These are phyloP conservation scores for Hartigia nigra DNA, from an alignment of 2,888 invertebrate genomes.

Conservation along the genomic window DNA sequence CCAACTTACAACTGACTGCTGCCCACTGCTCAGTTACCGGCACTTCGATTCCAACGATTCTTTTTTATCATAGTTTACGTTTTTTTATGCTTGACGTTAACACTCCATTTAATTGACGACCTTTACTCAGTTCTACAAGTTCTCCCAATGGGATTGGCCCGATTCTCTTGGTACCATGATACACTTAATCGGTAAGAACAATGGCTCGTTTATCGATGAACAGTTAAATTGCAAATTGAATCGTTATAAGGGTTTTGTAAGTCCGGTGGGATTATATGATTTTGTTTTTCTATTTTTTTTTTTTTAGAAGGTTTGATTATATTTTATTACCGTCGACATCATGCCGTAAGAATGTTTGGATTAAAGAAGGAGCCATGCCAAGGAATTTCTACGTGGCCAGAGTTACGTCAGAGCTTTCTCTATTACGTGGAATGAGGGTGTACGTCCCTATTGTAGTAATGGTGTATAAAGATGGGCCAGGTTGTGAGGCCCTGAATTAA, in stretches of 20 bases:
- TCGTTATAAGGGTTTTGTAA: neutral
- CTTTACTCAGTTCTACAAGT: neutral
- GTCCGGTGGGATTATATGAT: neutral
- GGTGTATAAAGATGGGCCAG: slow-evolving; percentile 11
- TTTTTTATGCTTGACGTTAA: neutral
- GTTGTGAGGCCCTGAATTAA: slow-evolving; percentile 2
- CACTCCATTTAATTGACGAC: slow-evolving; percentile 3
- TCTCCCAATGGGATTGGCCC: neutral
- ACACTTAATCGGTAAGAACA: neutral
- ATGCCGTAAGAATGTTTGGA: neutral
- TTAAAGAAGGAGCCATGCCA: neutral
- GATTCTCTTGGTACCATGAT: neutral
- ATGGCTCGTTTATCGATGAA: neutral
- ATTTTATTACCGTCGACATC: neutral
- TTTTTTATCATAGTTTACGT: neutral
- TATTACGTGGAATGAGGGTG: slow-evolving; percentile 26
- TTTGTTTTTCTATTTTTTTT: neutral
- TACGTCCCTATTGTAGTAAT: slow-evolving; percentile 5
- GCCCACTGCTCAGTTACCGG: neutral
- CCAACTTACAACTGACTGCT: neutral
- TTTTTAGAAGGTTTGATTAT: neutral
- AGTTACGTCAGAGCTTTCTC: slow-evolving; percentile 37
- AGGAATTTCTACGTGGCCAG: neutral
- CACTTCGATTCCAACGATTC: neutral
- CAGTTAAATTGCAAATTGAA: neutral